These are phyloP conservation scores for Troides oblongomaculatus DNA, from an alignment of 2,888 invertebrate genomes.

Conservation along the genomic window DNA sequence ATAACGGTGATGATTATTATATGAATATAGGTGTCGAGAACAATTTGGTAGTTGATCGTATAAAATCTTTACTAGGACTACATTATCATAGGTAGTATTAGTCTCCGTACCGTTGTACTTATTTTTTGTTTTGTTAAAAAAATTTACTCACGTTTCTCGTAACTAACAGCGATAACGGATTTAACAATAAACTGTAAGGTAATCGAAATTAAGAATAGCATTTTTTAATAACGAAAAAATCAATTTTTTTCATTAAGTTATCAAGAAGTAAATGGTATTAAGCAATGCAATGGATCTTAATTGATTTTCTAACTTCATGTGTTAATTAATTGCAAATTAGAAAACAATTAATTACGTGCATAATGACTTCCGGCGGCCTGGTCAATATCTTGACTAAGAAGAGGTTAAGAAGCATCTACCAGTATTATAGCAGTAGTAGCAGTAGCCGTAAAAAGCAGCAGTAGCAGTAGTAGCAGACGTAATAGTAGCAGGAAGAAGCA, in stretches of 20 bases:
- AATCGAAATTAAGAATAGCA: conserved; percentile 3
- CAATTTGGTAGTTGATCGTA: too few relatives aligned
- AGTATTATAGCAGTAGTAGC: too few relatives aligned
- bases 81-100: too few relatives aligned
- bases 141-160: conserved; percentile 23
- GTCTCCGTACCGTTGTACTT: too few relatives aligned
- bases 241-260: conserved; percentile 18
- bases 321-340: conserved; percentile 12
- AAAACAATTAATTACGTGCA: conserved; percentile 2
- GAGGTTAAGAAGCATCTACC: too few relatives aligned
- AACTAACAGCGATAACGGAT: not conserved
- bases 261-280: not conserved
- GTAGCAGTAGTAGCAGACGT: too few relatives aligned
- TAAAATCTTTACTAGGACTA: too few relatives aligned
- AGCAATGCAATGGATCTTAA: not conserved
- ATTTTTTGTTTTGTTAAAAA: not conserved
- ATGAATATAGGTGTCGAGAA: too few relatives aligned
- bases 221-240: conserved; percentile 1
- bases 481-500: too few relatives aligned
- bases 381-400: not conserved
- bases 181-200: not conserved
- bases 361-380: not conserved
- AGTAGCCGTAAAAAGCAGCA: too few relatives aligned
- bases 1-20: too few relatives aligned
- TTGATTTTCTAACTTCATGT: conserved; percentile 16